Conservation (phyloP, 1,140 invertebrate genomes). For the Luehdorfia chinensis region DNA sequence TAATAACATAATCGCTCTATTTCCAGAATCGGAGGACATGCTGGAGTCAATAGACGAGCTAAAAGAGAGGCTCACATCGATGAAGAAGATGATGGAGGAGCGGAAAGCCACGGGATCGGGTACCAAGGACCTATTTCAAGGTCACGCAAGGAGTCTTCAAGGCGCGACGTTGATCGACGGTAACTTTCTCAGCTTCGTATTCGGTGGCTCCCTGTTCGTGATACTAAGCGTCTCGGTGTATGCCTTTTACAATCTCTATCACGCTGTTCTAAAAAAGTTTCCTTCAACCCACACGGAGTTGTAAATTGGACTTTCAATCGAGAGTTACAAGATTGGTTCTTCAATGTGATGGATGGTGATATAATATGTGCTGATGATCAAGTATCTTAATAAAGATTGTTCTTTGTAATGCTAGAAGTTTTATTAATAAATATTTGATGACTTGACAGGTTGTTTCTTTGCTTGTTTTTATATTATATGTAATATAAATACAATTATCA, state of each 20-base stretch:
- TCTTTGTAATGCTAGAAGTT: not conserved
- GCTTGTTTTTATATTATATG: no score
- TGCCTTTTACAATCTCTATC: conserved; percentile 89
- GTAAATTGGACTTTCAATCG: conserved; percentile 63
- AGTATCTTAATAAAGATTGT: no score
- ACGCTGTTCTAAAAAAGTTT: conserved; percentile 88
- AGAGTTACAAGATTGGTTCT: not conserved
- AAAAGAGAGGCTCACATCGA: conserved; percentile 84
- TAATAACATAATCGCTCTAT: no score
- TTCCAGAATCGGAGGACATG: conserved; percentile 77
- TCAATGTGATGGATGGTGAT: conserved; percentile 1
- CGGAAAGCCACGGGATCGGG: conserved; percentile 72
- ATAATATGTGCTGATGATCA: no score
- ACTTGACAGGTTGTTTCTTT: not conserved
- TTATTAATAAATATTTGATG: conserved; percentile 4
- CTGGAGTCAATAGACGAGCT: conserved; percentile 88
- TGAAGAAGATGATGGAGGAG: conserved; percentile 88
- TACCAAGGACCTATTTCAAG: conserved; percentile 69
- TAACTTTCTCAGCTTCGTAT: conserved; percentile 87
- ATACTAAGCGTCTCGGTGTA: conserved; percentile 88
- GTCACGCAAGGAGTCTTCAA: conserved; percentile 68
- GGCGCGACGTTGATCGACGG: conserved; percentile 85
- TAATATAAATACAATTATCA: no score
- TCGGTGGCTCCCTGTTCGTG: conserved; percentile 84
- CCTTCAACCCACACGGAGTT: conserved; percentile 86